phyloP scores from a whole-genome alignment of 2,888 invertebrate species.

The Parelbella ahira region DNA sequence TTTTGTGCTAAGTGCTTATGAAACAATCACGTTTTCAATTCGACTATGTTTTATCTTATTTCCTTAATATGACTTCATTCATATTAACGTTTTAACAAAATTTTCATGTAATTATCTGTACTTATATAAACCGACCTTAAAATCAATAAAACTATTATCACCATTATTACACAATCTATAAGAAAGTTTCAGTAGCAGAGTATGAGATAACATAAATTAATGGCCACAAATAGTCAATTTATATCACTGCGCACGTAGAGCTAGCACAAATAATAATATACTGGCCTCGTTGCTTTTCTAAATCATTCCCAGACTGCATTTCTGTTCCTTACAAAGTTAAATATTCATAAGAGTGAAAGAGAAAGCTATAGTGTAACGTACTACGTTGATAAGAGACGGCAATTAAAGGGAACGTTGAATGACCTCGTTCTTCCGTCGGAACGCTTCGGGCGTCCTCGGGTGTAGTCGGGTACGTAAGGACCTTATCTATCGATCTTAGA shows the following conservation, averaged over 20 bases:
- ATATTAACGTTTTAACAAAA: too few species aligned
- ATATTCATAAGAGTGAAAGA: conserved; percentile 55
- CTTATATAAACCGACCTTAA: too few species aligned
- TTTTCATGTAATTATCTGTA: too few species aligned
- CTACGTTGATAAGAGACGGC: conserved; percentile 59
- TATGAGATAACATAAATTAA: conserved; percentile 32
- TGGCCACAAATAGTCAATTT: conserved; percentile 39
- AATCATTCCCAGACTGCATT: conserved; percentile 55
- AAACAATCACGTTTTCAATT: conserved; percentile 36
- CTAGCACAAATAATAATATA: conserved; percentile 47
- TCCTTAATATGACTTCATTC: too few species aligned
- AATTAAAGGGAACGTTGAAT: conserved; percentile 65
- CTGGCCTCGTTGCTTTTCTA: conserved; percentile 51
- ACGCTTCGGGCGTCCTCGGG: conserved; percentile 54
- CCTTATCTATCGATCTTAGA: conserved; percentile 63
- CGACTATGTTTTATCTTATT: conserved; percentile 5
- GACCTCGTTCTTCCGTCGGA: conserved; percentile 54
- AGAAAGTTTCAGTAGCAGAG: too few species aligned
- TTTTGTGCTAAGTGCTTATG: conserved; percentile 33
- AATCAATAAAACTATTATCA: too few species aligned
- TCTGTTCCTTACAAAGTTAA: conserved; percentile 53
- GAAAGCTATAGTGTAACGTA: conserved; percentile 32
- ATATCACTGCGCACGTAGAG: conserved; percentile 4
- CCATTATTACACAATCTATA: too few species aligned
- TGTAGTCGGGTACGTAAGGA: conserved; percentile 46